Base-by-base conservation (phyloP, 2,797 vertebrate species). In the Cygnus olor region DNA sequence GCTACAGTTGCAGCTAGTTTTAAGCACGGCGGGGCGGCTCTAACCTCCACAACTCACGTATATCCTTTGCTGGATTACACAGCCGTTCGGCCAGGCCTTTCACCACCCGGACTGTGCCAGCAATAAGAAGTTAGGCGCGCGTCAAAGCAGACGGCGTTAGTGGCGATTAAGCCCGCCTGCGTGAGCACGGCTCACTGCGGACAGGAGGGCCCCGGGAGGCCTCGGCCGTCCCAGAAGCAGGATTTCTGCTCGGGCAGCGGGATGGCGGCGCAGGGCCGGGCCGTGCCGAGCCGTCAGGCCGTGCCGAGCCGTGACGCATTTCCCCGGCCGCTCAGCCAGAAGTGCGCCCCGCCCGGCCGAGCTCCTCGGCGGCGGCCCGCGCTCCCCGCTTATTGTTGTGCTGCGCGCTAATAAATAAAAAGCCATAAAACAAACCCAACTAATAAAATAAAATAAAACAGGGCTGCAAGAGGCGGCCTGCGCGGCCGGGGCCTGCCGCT, bases 281-380 rank as follows among this genome's bases (percentile, higher is more conserved):
- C 38, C 38, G 77, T 65, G 87, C 88, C 92, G 76, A 8, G 51
- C 38, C 38, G 42, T 44, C 42, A 44, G 42, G 42, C 42, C 42
- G 42, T 44, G 42, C 42, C 42, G 22, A 22, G 44, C 49, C 42
- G 60, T 96, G 93, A 95, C 95, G 95, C 94, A 96, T 89, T 92
- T 93, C 65, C 42, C 70, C 61, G 32, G 77, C 80, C 57, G 34
- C 69, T 27, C 56, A 6, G 10, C 83, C 47, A 24, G 49, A 83
- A 90, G 86, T 36, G 53, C 65, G 68, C 85, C 88, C 90, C 88
- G 53, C 80, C 74, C 73, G 74, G 70, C 54, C 77, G 45, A 24
- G 36, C 89, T 68, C 83, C 76, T 89, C 71, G 32, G 17, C 86
- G 1, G 25, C 56, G 45, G 73, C 92, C 88, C 72, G 69, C 76